Percentiles rank a stretch among this genome's conserved stretches.
phyloP scores from a whole-genome alignment of 2,888 invertebrate genomes.

The Brachyopa scutellaris region DNA sequence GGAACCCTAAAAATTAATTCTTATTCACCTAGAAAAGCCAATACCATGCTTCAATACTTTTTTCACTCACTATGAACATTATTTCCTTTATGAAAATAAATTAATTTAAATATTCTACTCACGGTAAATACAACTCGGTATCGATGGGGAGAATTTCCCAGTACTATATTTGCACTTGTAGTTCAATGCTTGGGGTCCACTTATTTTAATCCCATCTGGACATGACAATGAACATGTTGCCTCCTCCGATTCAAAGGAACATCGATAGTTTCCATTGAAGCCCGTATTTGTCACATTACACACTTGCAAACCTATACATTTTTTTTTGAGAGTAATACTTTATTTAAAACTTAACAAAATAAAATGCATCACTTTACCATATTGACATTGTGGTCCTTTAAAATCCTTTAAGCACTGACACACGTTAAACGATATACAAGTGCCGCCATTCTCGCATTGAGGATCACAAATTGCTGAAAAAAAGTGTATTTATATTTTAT shows the following conservation, averaged over 20 bases:
- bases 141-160: constrained; percentile 87
- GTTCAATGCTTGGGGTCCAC: constrained; percentile 84
- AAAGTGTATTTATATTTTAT: neutral
- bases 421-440: constrained; percentile 89
- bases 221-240: constrained; percentile 87
- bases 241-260: constrained; percentile 84
- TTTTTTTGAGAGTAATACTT: too few species aligned
- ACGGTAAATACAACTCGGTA: constrained; percentile 89
- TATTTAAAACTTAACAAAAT: too few species aligned
- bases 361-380: constrained; percentile 74
- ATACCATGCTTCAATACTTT: too few species aligned
- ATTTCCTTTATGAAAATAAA: too few species aligned
- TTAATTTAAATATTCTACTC: constrained; percentile 74
- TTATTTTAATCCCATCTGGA: constrained; percentile 85
- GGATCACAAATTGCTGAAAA: constrained; percentile 85
- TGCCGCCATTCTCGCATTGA: constrained; percentile 90
- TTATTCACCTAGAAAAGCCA: too few species aligned
- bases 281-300: constrained; percentile 83
- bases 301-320: constrained; percentile 81
- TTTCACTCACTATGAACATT: too few species aligned
- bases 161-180: constrained; percentile 87
- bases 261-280: constrained; percentile 90
- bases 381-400: constrained; percentile 80
- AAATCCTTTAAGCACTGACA: constrained; percentile 90
- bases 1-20: too few species aligned